Percentiles rank a stretch among this genome's conserved stretches.
Conservation (phyloP, 2,113 vertebrate genomes). For the Cochlearius cochlearius region DNA sequence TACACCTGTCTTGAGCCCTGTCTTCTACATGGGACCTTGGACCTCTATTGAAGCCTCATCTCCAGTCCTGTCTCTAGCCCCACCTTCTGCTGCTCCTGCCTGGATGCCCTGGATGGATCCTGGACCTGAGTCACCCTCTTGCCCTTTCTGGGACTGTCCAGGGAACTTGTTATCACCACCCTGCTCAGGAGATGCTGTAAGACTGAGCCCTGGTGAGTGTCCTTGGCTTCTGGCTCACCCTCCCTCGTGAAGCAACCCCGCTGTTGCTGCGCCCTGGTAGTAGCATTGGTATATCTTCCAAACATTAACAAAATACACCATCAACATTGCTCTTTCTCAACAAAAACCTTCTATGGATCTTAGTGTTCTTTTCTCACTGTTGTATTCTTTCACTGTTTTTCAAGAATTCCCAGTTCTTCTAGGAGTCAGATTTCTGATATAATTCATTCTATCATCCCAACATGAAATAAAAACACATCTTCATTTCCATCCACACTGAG, state of each 20-base stretch:
- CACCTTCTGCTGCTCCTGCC: not conserved
- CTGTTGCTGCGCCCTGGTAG: not conserved
- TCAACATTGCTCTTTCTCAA: not conserved
- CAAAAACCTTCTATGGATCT: not conserved
- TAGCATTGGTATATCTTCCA: not conserved
- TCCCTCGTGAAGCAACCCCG: not conserved
- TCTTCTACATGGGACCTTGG: not conserved
- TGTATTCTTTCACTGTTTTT: not conserved
- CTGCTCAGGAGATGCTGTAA: not conserved
- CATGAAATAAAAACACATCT: slow-evolving; percentile 56
- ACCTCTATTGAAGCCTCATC: not conserved
- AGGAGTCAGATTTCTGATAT: slow-evolving; percentile 28
- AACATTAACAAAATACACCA: not conserved
- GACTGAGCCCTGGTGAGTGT: not conserved
- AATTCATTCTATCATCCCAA: slow-evolving; percentile 51
- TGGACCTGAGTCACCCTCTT: not conserved
- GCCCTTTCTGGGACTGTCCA: not conserved
- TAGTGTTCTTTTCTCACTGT: not conserved
- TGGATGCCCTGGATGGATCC: not conserved
- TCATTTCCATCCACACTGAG: slow-evolving; percentile 64
- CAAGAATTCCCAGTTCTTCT: slow-evolving; percentile 46
- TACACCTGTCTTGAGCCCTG: no score
- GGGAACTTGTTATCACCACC: not conserved
- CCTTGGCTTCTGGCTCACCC: not conserved
- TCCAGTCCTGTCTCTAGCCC: not conserved